Base-by-base conservation (phyloP, 1,140 invertebrate species). In the Leptinotarsa undecemlineata region DNA sequence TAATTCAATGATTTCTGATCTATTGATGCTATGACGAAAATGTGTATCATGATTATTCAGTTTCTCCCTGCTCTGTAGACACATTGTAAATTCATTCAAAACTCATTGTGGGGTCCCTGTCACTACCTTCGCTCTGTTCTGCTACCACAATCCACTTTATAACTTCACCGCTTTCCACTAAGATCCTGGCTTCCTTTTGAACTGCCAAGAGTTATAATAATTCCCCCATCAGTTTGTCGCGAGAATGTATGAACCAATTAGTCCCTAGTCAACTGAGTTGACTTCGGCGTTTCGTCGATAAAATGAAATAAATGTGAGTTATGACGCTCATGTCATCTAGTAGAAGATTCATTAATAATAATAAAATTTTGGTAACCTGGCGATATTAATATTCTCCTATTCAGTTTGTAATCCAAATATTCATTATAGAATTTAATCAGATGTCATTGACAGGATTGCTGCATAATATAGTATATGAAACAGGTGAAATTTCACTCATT, bases 131-230 rank as follows among this genome's bases (percentile, higher is more conserved):
- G 60, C 60, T 19, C 60, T 61, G 14, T 64, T 33, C 20, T 64
- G 63, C 14, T 15, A 77, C 77, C 77, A 66, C 78, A 78, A 66
- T 57, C 68, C 74, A 76, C 76, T 78, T 79, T 79, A 79, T 75
- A 79, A 78, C 73, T 62, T 79, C 76, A 75, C 74, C 76, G 70
- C 76, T 75, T 33, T 74, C 62, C 75, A 75, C 77, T 74, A 70
- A 79, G 78, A 79, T 75, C 73, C 73, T 77, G 67, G 48, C 70
- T 73, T 77, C 76, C 76, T 75, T 75, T 77, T 77, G 70, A 75
- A 79, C 70, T 77, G 75, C 63, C 74, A 76, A 74, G 75, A 77
- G 72, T 77, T 73, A 77, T 75, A 72, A 77, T 73, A 73, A 77
- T 70, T 75, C 51, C 63, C 48, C 23, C 17, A 51, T 47, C 67